Evolutionary conservation across 2,888 invertebrate species (phyloP).

Genomic region (Philonicus albiceps): DNA sequence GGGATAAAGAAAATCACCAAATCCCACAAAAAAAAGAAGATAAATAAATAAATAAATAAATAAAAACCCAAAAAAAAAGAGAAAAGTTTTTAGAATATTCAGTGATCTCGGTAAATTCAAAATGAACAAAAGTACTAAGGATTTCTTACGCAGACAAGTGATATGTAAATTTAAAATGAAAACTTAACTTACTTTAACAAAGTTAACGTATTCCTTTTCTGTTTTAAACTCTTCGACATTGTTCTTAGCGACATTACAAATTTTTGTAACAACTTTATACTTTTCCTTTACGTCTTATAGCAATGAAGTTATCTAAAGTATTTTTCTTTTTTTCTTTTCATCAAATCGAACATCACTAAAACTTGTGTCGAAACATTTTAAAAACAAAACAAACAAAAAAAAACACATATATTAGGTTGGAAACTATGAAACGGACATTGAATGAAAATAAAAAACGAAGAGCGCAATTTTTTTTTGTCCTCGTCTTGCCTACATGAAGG

Average conservation of each 20-base stretch:
- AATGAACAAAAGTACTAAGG: slow-evolving; percentile 1
- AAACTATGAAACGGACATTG: too few species aligned
- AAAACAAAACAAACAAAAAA: not conserved
- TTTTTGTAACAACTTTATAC: not conserved
- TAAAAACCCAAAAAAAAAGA: not conserved
- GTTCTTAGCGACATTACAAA: not conserved
- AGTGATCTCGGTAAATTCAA: slow-evolving; percentile 1
- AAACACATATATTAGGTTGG: not conserved
- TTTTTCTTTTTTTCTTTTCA: too few species aligned
- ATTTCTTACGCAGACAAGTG: not conserved
- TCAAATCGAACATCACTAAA: not conserved
- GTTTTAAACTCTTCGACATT: not conserved
- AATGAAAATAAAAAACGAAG: too few species aligned
- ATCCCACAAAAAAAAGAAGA: not conserved
- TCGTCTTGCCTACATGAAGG: too few species aligned
- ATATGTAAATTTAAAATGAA: not conserved
- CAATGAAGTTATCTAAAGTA: not conserved
- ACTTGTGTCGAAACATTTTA: not conserved
- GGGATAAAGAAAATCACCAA: not conserved
- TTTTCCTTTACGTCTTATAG: not conserved
- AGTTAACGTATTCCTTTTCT: not conserved
- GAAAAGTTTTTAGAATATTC: not conserved
- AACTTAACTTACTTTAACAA: not conserved
- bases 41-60: too few species aligned
- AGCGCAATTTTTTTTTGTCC: too few species aligned